Base-by-base conservation (phyloP, 2,888 invertebrate species). In the Cybosia mesomella region DNA sequence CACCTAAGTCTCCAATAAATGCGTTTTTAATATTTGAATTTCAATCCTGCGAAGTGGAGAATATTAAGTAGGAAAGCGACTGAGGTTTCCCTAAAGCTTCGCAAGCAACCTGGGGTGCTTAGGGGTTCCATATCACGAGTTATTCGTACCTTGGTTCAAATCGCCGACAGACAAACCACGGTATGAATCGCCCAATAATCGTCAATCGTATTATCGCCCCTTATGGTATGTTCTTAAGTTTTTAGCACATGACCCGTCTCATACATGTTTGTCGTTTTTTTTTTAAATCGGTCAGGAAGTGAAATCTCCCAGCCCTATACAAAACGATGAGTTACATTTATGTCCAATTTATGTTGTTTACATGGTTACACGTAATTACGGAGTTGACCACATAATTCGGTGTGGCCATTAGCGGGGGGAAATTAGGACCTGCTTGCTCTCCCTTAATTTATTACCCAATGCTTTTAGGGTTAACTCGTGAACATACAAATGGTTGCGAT, bases 321-420 rank as follows among this genome's bases (percentile, higher is more conserved):
- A 18, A 9, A n/a, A n/a, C 49, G 49, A 49, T 9, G 49, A n/a
- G 49, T n/a, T 49, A 49, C 49, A n/a, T 24, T n/a, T 61, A 64
- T 22, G 53, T 61, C 57, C 67, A 71, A 79, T 81, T 70, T 73
- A 72, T 64, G 74, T 61, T 74, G 74, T 76, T 72, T 73, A 75
- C 72, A 72, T 78, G 72, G 72, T 81, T 70, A 55, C 73, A 71
- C 67, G 62, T 75, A 71, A 76, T 79, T 71, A 73, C 71, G 28
- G 11, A 18, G 63, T 58, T 63, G 67, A 70, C 80, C 80, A 76
- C 77, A 74, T 79, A 74, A 79, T 73, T 81, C 71, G 70, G 54
- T 21, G 66, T 28, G 36, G 49, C 74, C 72, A 76, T 79, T 76
- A 81, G 57, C 54, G 39, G 43, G 70, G 72, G 65, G 60, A 63